phyloP scores from a whole-genome alignment of 30 jellyfish, hydroid and myxozoan genomes.

The Pelagia noctiluca region DNA sequence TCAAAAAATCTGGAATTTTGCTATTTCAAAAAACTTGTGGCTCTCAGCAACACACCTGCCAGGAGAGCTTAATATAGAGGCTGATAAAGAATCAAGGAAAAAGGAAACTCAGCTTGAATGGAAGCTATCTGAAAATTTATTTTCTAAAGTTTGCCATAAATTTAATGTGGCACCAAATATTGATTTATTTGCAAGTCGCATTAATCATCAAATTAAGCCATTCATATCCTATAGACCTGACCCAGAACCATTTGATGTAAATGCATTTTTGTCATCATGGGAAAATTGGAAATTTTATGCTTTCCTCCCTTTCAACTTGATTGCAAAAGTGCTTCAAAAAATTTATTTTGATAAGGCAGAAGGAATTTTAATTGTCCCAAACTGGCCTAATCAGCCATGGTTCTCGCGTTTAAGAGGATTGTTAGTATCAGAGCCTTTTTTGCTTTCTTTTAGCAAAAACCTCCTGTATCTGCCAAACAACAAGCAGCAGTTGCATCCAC shows the following conservation, averaged over 20 bases:
- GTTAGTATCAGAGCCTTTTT: slow-evolving; percentile 6
- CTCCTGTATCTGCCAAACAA: slow-evolving; percentile 16
- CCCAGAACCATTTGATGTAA: slow-evolving; percentile 24
- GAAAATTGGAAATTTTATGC: slow-evolving; percentile 12
- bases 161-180: slow-evolving; percentile 7
- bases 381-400: slow-evolving; percentile 30
- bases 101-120: slow-evolving; percentile 3
- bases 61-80: slow-evolving; percentile 37
- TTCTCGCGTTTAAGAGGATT: neutral
- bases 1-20: slow-evolving; percentile 39
- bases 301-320: slow-evolving; percentile 4
- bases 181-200: slow-evolving; percentile 47
- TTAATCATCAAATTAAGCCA: slow-evolving; percentile 15
- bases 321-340: neutral
- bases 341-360: slow-evolving; percentile 8
- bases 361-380: slow-evolving; percentile 12
- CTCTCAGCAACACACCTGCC: slow-evolving; percentile 50
- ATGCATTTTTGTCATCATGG: slow-evolving; percentile 30
- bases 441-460: neutral
- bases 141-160: neutral
- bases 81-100: slow-evolving; percentile 43
- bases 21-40: slow-evolving; percentile 17
- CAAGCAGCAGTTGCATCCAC: neutral
- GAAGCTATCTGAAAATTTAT: slow-evolving; percentile 17
- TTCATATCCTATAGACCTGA: slow-evolving; percentile 39